Base-by-base conservation (phyloP, 2,797 vertebrate species). In the Cryptoprocta ferox region DNA sequence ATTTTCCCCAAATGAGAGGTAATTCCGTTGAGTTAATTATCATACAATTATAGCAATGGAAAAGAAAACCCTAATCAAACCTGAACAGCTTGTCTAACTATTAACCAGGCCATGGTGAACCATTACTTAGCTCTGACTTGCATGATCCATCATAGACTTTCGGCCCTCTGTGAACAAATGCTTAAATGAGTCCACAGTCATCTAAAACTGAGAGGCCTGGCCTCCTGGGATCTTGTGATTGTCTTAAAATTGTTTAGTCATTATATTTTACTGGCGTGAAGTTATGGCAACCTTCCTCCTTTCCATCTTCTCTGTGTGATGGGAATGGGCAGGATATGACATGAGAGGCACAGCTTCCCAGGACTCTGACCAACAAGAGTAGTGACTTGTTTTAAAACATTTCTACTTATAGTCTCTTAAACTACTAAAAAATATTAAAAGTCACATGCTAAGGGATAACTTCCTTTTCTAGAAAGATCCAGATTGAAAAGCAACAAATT, bases 31-130 rank as follows among this genome's bases (percentile, higher is more conserved):
- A 97, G 95, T 98, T 98, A 98, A 98, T 98, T 98, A 98, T 98
- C 97, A 97, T 97, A 98, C 2, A 24, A 97, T 98, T 98, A 97
- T 53, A 98, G 91, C 97, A 98, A 98, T 80, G 87, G 95, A 97
- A 98, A 98, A 97, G 95, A 98, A 98, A 98, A 98, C 90, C 53
- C 97, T 98, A 98, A 98, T 98, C 98, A 98, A 97, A 98, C 35
- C 59, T 93, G 97, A 98, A 98, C 97, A 98, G 97, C 96, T 98
- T 97, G 97, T 98, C 97, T 98, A 98, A 98, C 97, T 97, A 98
- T 99, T 99, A 99, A 98, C 98, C 90, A 98, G 97, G 59, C 96
- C 97, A 78, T 98, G 85, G 98, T 98, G 96, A 99, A 98, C 98
- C 97, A 98, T 98, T 98, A 98, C 97, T 98, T 98, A 98, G 95